Evolutionary conservation across 1,140 invertebrate genomes (phyloP).

Genomic region (Drosophila guanche): DNA sequence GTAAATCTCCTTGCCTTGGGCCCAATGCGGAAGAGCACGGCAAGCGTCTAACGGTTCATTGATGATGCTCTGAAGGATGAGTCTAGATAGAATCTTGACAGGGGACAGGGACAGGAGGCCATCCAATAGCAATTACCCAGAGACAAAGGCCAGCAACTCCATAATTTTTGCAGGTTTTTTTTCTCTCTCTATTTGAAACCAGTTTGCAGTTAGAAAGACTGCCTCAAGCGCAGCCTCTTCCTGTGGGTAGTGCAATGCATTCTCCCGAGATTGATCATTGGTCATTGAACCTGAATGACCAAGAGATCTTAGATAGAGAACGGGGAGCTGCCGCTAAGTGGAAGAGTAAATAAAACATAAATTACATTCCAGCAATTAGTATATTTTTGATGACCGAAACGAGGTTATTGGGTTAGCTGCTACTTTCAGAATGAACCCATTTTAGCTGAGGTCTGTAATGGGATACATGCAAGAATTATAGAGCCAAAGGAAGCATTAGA

Average conservation of each 20-base stretch:
- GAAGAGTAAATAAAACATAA: constrained; percentile 43
- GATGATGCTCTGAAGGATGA: constrained; percentile 65
- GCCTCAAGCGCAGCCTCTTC: constrained; percentile 39
- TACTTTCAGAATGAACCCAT: background rate
- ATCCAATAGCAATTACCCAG: constrained; percentile 37
- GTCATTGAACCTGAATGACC: constrained; percentile 64
- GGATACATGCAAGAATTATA: background rate
- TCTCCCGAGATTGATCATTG: constrained; percentile 22
- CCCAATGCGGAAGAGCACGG: constrained; percentile 27
- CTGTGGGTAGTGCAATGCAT: constrained; percentile 49
- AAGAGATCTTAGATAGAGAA: constrained; percentile 16
- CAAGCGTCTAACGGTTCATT: constrained; percentile 21
- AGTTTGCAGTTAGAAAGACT: constrained; percentile 48
- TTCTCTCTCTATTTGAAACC: constrained; percentile 41
- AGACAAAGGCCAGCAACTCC: constrained; percentile 55
- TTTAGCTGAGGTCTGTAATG: background rate
- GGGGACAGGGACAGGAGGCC: background rate
- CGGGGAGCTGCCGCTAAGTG: constrained; percentile 32
- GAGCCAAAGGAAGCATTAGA: constrained; percentile 51
- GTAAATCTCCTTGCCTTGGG: constrained; percentile 13
- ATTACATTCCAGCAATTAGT: constrained; percentile 55
- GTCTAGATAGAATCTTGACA: constrained; percentile 34
- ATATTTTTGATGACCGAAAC: constrained; percentile 50
- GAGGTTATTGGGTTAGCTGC: constrained; percentile 60
- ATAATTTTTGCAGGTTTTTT: constrained; percentile 28